Percentiles rank a stretch among this genome's conserved stretches.
phyloP scores from a whole-genome alignment of 2,888 invertebrate species.

The Chorisops tibialis region DNA sequence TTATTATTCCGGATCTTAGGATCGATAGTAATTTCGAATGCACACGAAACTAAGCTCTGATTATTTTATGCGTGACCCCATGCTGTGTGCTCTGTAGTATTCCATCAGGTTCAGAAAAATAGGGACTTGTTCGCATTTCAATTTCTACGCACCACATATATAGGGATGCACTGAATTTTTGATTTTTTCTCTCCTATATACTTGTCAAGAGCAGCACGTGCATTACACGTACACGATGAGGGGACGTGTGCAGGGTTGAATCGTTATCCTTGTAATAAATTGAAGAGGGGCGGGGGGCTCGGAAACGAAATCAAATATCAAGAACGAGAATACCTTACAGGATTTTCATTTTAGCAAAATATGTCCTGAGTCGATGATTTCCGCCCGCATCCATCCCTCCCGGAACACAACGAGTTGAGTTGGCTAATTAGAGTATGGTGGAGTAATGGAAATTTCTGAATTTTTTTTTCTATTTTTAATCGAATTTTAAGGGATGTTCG shows the following conservation, averaged over 20 bases:
- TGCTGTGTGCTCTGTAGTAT: neutral
- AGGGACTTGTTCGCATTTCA: constrained; percentile 9
- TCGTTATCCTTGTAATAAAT: neutral
- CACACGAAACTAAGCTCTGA: constrained; percentile 18
- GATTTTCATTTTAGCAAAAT: constrained; percentile 23
- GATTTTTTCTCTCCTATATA: constrained; percentile 2
- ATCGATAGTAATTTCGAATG: constrained; percentile 30
- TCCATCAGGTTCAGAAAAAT: neutral
- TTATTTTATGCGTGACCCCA: neutral
- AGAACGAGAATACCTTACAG: neutral
- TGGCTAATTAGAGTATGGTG: neutral
- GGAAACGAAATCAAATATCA: no score
- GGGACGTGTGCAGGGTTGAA: neutral
- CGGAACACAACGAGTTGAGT: no score
- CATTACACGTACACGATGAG: neutral
- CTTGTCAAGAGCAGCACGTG: constrained; percentile 26
- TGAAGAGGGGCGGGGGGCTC: no score
- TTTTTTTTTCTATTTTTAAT: neutral
- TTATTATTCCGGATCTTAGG: constrained; percentile 24
- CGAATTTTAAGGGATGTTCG: neutral
- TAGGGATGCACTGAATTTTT: constrained; percentile 18
- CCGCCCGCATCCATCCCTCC: no score
- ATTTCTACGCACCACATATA: neutral
- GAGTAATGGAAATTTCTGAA: neutral
- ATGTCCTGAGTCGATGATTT: constrained; percentile 9